phyloP scores from a whole-genome alignment of 2,888 invertebrate genomes.

The Druceiella hillmani region DNA sequence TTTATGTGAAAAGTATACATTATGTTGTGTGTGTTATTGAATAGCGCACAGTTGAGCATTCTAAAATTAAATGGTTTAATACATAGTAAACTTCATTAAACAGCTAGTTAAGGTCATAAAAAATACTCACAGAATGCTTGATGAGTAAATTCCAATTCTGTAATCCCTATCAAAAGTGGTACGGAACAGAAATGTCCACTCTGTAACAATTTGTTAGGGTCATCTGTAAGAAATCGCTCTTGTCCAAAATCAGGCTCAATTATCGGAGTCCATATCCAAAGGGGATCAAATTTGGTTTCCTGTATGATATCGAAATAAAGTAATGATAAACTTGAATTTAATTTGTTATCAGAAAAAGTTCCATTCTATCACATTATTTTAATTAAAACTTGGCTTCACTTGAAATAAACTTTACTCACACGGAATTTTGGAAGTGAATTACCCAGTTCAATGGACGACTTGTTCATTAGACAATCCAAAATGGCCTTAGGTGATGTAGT shows the following conservation, averaged over 20 bases:
- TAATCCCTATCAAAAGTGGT: constrained; percentile 61
- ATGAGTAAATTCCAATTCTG: constrained; percentile 61
- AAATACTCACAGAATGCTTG: constrained; percentile 52
- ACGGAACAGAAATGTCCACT: constrained; percentile 55
- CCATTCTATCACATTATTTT: no score
- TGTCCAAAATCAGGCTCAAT: constrained; percentile 62
- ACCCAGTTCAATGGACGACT: constrained; percentile 41
- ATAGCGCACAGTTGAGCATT: no score
- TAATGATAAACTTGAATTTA: no score
- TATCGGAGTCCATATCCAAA: constrained; percentile 56
- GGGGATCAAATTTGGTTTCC: constrained; percentile 52
- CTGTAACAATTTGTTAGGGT: constrained; percentile 54
- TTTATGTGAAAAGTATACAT: no score
- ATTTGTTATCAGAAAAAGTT: no score
- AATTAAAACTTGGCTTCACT: no score
- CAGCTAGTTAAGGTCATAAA: no score
- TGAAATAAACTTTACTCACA: constrained; percentile 34
- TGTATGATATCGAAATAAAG: no score
- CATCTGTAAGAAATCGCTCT: constrained; percentile 58
- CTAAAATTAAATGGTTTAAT: no score
- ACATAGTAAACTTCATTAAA: no score
- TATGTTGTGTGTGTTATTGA: no score
- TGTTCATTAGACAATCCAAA: constrained; percentile 53
- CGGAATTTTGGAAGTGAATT: constrained; percentile 41
- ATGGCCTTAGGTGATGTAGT: constrained; percentile 48